Evolutionary conservation across 2,113 vertebrate species (phyloP).

Genomic region (Verasper variegatus): DNA sequence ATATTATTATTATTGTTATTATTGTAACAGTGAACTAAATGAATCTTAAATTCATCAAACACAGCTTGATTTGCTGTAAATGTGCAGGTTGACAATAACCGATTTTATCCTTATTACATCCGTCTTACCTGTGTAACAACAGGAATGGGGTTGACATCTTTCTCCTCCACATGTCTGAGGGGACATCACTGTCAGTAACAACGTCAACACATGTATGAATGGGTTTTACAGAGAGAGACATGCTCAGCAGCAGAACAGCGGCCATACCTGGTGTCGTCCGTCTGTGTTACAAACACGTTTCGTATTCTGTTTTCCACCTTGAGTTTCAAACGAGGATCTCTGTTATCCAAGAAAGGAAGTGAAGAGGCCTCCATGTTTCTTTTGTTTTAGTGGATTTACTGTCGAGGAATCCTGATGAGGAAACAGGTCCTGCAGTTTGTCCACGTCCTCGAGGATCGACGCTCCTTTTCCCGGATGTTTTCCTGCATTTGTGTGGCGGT

Average conservation of each 20-base stretch:
- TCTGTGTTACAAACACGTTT: constrained; percentile 83
- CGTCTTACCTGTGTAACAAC: constrained; percentile 75
- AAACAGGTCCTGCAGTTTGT: constrained; percentile 30
- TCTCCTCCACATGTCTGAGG: constrained; percentile 61
- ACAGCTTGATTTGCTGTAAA: too few species aligned
- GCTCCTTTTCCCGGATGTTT: constrained; percentile 56
- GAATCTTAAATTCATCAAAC: too few species aligned
- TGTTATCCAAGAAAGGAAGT: constrained; percentile 53
- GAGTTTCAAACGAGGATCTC: constrained; percentile 71
- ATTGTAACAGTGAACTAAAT: too few species aligned
- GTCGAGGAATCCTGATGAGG: constrained; percentile 10
- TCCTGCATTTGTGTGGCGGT: constrained; percentile 69
- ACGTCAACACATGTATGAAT: background rate
- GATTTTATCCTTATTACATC: too few species aligned
- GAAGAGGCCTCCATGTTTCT: constrained; percentile 58
- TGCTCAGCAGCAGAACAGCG: background rate
- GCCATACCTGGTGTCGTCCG: constrained; percentile 75
- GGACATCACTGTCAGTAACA: constrained; percentile 18
- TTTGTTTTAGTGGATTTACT: background rate
- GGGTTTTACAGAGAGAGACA: background rate
- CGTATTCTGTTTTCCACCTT: constrained; percentile 71
- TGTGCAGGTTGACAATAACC: too few species aligned
- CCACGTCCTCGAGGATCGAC: constrained; percentile 22
- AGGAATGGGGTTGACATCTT: constrained; percentile 71
- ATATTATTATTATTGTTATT: too few species aligned